Base-by-base conservation (phyloP, 30 jellyfish, hydroid and myxozoan genomes). In the Mastigias papua region DNA sequence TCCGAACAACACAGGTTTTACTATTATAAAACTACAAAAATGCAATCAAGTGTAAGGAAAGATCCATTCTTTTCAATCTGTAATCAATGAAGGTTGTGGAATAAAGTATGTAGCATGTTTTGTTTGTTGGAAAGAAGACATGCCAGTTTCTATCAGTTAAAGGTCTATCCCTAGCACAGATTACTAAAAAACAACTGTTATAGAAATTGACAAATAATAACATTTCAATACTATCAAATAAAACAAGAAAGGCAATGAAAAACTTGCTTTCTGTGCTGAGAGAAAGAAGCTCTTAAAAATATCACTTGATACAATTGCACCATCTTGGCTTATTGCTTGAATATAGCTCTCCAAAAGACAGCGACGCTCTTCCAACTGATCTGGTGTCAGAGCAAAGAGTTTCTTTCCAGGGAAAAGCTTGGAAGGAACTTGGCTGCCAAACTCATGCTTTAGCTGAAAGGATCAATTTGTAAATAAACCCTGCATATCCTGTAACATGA, bases 301-400 rank as follows among this genome's bases (percentile, higher is more conserved):
- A 57, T 88, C 96, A 30, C 97, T 81, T 78, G 89, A 69, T 13
- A 92, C 67, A 26, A 93, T 87, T 26, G 23, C 87, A 23, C 97
- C 81, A 74, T 93, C 98, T 84, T 93, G 98, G 33, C 96, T 77
- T 16, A 89, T 33, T 20, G 66, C 42, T 60, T 93, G 98, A 26
- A 93, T 50, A 67, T 54, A 93, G 54, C 65, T 82, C 62, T 93
- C 98, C 83, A 93, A 80, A 51, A 42, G 61, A 17, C 82, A 91
- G 23, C 98, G 80, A 11, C 98, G 35, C 50, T 93, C 98, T 83
- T 93, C 97, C 69, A 93, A 64, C 76, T 93, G 98, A 27, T 88
- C 96, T 26, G 90, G 70, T 19, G 89, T 72, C 28, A 93, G 78
- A 30, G 95, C 66, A 82, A 93, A 93, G 25, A 93, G 75, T 86